Conservation (phyloP, 2,797 vertebrate genomes). For the Eulemur rubriventer region DNA sequence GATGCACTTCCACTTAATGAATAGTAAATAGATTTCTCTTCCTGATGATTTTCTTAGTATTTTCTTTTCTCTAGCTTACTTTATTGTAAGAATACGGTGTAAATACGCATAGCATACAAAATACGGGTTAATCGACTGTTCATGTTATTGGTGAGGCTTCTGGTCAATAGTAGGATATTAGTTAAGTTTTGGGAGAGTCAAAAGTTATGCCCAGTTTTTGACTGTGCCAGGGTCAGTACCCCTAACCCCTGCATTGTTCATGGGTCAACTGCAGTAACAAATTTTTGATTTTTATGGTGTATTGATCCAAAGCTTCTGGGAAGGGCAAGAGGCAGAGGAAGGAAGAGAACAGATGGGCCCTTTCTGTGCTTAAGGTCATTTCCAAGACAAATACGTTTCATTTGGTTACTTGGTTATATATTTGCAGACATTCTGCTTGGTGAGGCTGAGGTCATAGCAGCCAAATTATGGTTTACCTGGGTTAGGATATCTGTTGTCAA, state of each 20-base stretch:
- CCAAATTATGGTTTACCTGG: background rate
- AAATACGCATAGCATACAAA: background rate
- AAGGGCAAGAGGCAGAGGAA: background rate
- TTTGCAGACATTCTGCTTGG: background rate
- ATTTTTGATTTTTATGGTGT: constrained; percentile 19
- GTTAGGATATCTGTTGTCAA: background rate
- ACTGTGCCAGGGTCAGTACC: background rate
- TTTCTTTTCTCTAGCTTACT: background rate
- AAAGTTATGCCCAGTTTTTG: background rate
- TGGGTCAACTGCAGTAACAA: background rate
- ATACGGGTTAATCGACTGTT: background rate
- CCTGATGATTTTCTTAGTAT: background rate
- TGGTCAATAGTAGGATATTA: background rate
- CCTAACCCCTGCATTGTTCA: background rate
- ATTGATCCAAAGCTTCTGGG: background rate
- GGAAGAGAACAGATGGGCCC: background rate
- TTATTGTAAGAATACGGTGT: background rate
- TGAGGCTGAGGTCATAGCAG: background rate
- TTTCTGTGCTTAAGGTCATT: background rate
- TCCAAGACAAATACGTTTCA: background rate
- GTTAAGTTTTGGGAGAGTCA: background rate
- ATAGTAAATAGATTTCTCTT: background rate
- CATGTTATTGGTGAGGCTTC: background rate
- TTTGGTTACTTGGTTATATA: background rate
- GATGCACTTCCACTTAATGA: background rate